Percentiles rank a stretch among this genome's conserved stretches.
phyloP scores from a whole-genome alignment of 2,888 invertebrate genomes.

The Invenusta paracnida region DNA sequence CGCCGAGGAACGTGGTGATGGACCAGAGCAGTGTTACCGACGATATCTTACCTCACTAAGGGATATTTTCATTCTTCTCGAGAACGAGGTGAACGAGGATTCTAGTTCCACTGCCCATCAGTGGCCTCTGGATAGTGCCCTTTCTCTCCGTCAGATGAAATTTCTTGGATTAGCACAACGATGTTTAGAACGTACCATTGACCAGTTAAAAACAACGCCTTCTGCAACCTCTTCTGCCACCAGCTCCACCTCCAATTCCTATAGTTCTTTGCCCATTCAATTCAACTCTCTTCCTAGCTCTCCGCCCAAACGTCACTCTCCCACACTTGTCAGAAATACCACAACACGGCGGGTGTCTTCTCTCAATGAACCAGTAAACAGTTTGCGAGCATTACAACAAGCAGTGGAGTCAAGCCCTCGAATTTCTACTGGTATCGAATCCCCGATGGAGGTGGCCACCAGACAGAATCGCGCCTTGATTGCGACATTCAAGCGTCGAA shows the following conservation, averaged over 20 bases:
- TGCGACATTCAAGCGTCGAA: background rate
- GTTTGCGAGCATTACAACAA: too few species aligned
- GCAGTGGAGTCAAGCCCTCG: background rate
- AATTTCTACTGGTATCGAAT: background rate
- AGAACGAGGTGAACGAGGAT: background rate
- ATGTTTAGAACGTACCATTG: background rate
- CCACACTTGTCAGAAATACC: background rate
- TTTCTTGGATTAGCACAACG: background rate
- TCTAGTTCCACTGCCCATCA: background rate
- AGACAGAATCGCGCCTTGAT: background rate
- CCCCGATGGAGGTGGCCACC: background rate
- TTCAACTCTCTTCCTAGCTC: background rate
- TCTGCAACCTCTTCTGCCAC: background rate
- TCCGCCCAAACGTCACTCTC: background rate
- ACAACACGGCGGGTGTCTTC: background rate
- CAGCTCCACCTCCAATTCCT: too few species aligned
- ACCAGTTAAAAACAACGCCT: background rate
- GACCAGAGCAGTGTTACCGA: background rate
- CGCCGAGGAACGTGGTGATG: background rate
- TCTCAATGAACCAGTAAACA: background rate
- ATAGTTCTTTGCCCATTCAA: too few species aligned
- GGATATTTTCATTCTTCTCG: background rate
- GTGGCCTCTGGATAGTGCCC: background rate
- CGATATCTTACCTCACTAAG: background rate
- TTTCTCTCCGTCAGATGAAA: background rate